Conservation (phyloP, 2,888 invertebrate genomes). For the Drosophila buzzatii region DNA sequence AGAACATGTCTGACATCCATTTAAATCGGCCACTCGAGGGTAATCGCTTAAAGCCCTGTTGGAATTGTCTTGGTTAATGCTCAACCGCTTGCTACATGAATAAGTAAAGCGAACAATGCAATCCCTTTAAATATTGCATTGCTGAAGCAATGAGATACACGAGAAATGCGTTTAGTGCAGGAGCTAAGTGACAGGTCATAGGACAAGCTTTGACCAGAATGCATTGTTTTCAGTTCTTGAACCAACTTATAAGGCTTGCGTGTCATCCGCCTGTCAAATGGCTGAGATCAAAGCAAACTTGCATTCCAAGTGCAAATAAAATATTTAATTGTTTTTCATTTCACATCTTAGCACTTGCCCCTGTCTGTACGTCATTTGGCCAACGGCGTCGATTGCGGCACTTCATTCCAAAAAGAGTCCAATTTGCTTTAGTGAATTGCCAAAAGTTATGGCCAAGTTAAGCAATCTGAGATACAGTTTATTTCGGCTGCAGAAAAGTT, state of each 20-base stretch:
- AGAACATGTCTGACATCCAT: constrained; percentile 1
- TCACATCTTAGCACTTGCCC: constrained; percentile 36
- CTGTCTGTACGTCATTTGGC: constrained; percentile 23
- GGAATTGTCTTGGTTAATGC: constrained; percentile 14
- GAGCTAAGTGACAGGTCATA: constrained; percentile 9
- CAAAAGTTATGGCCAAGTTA: constrained; percentile 43
- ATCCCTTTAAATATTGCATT: constrained; percentile 62
- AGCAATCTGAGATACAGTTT: constrained; percentile 14
- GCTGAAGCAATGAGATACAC: neutral
- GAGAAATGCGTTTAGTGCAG: constrained; percentile 36
- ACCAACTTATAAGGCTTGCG: constrained; percentile 30
- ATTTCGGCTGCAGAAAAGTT: constrained; percentile 13
- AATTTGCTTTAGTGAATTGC: constrained; percentile 51
- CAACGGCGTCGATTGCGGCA: constrained; percentile 20
- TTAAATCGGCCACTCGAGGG: constrained; percentile 27
- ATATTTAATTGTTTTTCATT: constrained; percentile 75
- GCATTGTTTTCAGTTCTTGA: constrained; percentile 7
- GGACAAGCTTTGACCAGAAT: constrained; percentile 17
- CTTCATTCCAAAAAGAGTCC: constrained; percentile 27
- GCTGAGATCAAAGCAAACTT: constrained; percentile 33
- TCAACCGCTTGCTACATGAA: constrained; percentile 49
- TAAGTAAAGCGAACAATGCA: constrained; percentile 50
- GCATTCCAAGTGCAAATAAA: constrained; percentile 59
- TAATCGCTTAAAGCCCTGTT: constrained; percentile 18
- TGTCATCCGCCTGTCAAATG: constrained; percentile 30